Evolutionary conservation across 1,140 invertebrate species (phyloP).

Genomic region (Acromyrmex heyeri): DNA sequence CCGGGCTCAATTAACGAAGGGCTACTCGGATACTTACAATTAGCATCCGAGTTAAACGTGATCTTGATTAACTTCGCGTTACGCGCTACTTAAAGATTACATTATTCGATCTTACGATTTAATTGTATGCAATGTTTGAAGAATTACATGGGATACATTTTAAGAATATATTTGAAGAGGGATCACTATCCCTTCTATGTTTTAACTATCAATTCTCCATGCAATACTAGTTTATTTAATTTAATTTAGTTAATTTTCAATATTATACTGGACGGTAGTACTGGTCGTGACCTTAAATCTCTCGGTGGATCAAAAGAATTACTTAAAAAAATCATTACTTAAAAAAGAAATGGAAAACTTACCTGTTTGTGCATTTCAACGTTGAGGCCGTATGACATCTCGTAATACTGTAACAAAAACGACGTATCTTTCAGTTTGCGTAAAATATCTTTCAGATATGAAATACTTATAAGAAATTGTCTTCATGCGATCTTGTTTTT

Average conservation of each 20-base stretch:
- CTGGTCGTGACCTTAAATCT: background rate
- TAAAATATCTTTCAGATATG: slow-evolving; percentile 5
- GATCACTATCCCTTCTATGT: background rate
- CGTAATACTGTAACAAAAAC: slow-evolving; percentile 92
- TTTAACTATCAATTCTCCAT: background rate
- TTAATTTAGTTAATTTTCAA: background rate
- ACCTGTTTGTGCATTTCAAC: slow-evolving; percentile 95
- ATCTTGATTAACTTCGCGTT: slow-evolving; percentile 44
- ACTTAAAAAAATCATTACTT: slow-evolving; percentile 26
- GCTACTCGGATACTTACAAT: slow-evolving; percentile 59
- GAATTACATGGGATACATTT: too few species aligned
- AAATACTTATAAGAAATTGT: background rate
- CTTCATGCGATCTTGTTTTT: too few species aligned
- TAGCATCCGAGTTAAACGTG: slow-evolving; percentile 21
- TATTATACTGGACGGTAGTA: background rate
- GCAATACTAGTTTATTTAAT: background rate
- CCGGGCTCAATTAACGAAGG: slow-evolving; percentile 65
- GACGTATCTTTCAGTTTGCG: slow-evolving; percentile 10
- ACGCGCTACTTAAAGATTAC: slow-evolving; percentile 12
- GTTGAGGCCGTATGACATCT: slow-evolving; percentile 93
- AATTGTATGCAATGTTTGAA: background rate
- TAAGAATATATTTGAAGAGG: background rate
- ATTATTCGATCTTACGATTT: too few species aligned
- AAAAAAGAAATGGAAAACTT: slow-evolving; percentile 73
- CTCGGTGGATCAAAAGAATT: background rate